Percentiles rank a stretch among this genome's conserved stretches.
Evolutionary conservation across 2,113 vertebrate species (phyloP).

Genomic region (Gambusia affinis): DNA sequence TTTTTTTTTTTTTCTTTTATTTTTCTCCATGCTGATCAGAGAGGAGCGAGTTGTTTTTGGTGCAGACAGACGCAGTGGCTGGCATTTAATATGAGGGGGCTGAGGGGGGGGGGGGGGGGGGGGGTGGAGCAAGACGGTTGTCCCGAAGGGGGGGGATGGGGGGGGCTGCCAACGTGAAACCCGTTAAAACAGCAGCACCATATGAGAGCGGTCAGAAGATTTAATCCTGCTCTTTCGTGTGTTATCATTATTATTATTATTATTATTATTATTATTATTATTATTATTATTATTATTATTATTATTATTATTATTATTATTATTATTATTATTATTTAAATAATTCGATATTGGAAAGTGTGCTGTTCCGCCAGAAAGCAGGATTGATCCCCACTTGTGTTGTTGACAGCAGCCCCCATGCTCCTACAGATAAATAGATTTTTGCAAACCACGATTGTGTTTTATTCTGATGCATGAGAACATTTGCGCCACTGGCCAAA

Average conservation of each 20-base stretch:
- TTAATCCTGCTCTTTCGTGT: background rate
- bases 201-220: conserved; percentile 29
- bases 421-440: conserved; percentile 14
- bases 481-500: conserved; percentile 33
- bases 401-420: conserved; percentile 20
- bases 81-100: conserved; percentile 65
- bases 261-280: background rate
- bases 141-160: conserved; percentile 21
- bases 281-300: background rate
- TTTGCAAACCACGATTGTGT: background rate
- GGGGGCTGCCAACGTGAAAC: conserved; percentile 23
- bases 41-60: conserved; percentile 62
- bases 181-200: conserved; percentile 38
- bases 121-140: conserved; percentile 57
- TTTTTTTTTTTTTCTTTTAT: conserved; percentile 21
- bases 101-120: conserved; percentile 1
- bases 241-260: background rate
- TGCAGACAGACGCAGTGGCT: conserved; percentile 78
- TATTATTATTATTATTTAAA: background rate
- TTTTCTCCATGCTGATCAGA: conserved; percentile 20
- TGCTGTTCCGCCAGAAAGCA: conserved; percentile 1
- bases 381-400: conserved; percentile 19
- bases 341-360: conserved; percentile 8
- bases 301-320: background rate
- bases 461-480: conserved; percentile 22